Evolutionary conservation across 2,888 invertebrate species (phyloP), one percentile per base, ranked within the genome.

Genomic region (Nebria salina): DNA sequence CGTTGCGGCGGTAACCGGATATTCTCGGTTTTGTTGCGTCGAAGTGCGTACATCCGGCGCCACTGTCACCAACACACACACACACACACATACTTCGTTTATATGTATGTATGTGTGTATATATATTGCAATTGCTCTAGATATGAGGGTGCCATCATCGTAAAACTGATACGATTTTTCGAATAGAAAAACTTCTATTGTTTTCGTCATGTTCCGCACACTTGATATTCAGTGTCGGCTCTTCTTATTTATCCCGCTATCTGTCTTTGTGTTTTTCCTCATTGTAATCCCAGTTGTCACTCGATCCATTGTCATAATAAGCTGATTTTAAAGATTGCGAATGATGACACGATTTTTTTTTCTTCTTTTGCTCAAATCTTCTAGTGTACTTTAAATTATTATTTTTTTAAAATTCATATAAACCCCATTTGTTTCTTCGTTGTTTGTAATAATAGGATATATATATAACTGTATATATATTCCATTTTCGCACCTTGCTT

Each of bases 1-100:
- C 74, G 66, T 79, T 75, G 54, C 54, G 54, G 54, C 54, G 75
- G 79, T 79, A 79, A 79, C 79, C 74, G 79, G 79, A 79, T 79
- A 79, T 54, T 79, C 79, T 65, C 26, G 79, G 77, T 77, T 77
- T 77, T 72, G 72, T 70, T 77, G 26, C 34, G 15, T 34, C 54
- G 54, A 25, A 70, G 70, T 70, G 34, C 70, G 70, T 70, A 70
- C 34, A 70, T 70, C 70, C 70, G 70, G 70, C 70, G 70, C 70
- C 70, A 70, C 70, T 26, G 70, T 70, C 26, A 54, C 54, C 54
- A 7, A 54, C 54, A 54, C 4, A 54, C 13, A 54, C 54, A 54
- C 54, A 34, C 5, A 34, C 34, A 20, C 20, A 20, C 5, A 34
- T 34, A 34, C 34, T 1, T 5, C 0, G 1, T 34, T 34, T 1